These are phyloP conservation scores for Thinocorus orbignyianus DNA, from an alignment of 2,113 vertebrate genomes.

Conservation along the genomic window DNA sequence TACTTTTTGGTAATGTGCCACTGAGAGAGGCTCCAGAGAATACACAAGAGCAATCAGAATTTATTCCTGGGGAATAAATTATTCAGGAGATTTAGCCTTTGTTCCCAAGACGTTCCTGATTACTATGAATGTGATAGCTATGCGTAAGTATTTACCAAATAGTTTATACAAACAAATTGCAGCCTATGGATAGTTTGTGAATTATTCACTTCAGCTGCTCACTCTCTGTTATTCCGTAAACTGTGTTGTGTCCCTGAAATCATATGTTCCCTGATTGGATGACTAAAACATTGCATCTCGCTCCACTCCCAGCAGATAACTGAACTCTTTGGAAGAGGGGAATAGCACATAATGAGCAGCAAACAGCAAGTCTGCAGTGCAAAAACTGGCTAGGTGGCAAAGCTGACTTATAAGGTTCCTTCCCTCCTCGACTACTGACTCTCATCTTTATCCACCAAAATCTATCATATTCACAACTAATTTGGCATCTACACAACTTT, in stretches of 20 bases:
- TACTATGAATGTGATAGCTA: not conserved
- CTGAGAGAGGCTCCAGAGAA: not conserved
- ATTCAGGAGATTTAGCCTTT: slow-evolving; percentile 25
- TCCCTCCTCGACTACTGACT: not conserved
- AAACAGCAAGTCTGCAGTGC: not conserved
- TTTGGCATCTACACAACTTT: not conserved
- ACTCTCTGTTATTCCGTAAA: not conserved
- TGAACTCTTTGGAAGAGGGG: not conserved
- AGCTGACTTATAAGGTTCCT: not conserved
- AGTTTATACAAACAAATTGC: slow-evolving; percentile 37
- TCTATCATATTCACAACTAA: not conserved
- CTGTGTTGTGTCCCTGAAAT: not conserved
- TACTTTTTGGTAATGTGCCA: not conserved
- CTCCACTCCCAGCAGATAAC: not conserved
- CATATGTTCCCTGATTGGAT: not conserved
- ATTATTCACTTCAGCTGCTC: slow-evolving; percentile 38
- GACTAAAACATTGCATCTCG: not conserved
- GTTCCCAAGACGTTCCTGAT: not conserved
- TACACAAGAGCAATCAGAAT: accelerated
- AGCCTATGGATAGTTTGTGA: not conserved
- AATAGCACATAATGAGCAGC: not conserved
- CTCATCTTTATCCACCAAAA: not conserved
- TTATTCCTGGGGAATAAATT: slow-evolving; percentile 39
- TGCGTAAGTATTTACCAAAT: not conserved
- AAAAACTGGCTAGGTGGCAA: not conserved